These are phyloP conservation scores for Eulemur albifrons DNA, from an alignment of 2,797 vertebrate species.

Conservation along the genomic window DNA sequence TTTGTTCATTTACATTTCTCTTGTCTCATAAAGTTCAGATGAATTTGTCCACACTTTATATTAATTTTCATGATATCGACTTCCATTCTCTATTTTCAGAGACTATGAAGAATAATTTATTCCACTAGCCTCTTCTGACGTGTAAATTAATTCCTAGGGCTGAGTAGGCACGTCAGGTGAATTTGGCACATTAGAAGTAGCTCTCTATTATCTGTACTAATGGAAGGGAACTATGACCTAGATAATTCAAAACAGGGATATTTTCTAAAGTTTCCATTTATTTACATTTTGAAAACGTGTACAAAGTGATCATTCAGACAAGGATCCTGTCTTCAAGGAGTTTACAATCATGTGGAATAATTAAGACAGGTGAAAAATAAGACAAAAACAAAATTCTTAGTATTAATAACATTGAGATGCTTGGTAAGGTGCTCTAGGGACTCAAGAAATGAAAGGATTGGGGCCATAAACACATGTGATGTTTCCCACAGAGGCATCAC, in stretches of 20 bases:
- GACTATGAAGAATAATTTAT: constrained; percentile 47
- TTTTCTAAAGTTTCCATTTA: constrained; percentile 20
- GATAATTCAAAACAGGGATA: background rate
- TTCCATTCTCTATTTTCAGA: constrained; percentile 39
- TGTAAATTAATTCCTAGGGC: constrained; percentile 25
- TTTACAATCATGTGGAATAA: background rate
- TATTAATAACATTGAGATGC: background rate
- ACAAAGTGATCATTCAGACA: background rate
- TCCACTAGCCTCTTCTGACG: background rate
- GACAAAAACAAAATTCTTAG: background rate
- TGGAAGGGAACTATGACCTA: background rate
- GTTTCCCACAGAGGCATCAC: background rate
- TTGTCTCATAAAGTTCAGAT: constrained; percentile 52
- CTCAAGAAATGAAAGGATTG: background rate
- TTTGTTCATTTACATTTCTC: constrained; percentile 50
- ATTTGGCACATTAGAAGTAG: background rate
- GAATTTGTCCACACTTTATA: constrained; percentile 60
- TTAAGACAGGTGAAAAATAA: background rate
- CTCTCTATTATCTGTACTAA: background rate
- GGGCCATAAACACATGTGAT: background rate
- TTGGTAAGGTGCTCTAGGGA: background rate
- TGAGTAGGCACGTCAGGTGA: background rate
- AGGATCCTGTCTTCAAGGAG: background rate
- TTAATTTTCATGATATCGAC: constrained; percentile 63
- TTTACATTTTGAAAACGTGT: background rate